These are phyloP conservation scores for Manis javanica DNA, from an alignment of 2,797 vertebrate species.

Conservation along the genomic window DNA sequence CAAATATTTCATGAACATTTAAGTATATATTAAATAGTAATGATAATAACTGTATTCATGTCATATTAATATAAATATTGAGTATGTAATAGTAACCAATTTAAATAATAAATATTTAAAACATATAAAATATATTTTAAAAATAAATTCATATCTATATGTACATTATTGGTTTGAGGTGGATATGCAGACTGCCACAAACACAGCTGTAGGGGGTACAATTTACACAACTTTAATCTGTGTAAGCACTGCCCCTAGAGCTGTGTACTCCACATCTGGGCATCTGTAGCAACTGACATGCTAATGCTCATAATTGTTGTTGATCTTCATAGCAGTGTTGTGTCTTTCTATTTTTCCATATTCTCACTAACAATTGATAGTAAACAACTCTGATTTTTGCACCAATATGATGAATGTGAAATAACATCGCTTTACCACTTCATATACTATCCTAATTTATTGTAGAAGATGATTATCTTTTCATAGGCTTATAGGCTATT, in stretches of 20 bases:
- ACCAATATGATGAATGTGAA: background rate
- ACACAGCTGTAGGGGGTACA: no score
- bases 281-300: background rate
- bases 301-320: background rate
- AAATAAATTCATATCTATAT: background rate
- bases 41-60: background rate
- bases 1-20: background rate
- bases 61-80: background rate
- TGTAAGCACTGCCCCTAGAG: background rate
- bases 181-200: background rate
- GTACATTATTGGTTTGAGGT: background rate
- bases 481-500: background rate
- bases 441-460: background rate
- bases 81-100: background rate
- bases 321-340: background rate
- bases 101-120: background rate
- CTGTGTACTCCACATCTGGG: no score
- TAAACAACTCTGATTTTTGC: background rate
- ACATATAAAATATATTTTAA: no score
- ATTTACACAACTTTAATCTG: background rate
- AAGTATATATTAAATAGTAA: background rate
- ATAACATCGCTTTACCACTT: background rate
- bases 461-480: background rate
- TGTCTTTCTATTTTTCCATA: background rate
- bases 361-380: background rate